Evolutionary conservation across 1,140 invertebrate genomes (phyloP).

Genomic region (Drosophila repleta): DNA sequence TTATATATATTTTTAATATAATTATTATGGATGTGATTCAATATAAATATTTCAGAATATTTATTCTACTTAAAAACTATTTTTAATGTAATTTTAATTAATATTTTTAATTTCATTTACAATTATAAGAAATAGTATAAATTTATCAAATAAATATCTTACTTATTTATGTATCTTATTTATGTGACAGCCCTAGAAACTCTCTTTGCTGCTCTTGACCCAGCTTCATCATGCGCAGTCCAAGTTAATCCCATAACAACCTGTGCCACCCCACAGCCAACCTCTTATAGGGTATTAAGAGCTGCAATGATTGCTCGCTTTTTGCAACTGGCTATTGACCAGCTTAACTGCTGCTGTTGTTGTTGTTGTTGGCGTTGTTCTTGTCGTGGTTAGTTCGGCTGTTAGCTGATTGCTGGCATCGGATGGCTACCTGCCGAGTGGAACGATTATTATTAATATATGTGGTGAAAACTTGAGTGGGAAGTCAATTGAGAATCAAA

Average conservation of each 20-base stretch:
- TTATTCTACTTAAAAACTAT: too few relatives aligned
- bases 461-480: conserved; percentile 62
- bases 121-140: too few relatives aligned
- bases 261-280: neutral
- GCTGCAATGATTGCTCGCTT: conserved; percentile 56
- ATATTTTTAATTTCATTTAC: too few relatives aligned
- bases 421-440: neutral
- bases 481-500: neutral
- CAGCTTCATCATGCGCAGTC: neutral
- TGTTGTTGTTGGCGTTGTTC: conserved; percentile 7
- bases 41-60: too few relatives aligned
- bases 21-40: too few relatives aligned
- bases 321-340: conserved; percentile 63
- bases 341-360: conserved; percentile 32
- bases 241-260: neutral
- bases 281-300: conserved; percentile 11
- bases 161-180: too few relatives aligned
- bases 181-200: too few relatives aligned
- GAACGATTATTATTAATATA: conserved; percentile 63
- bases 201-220: too few relatives aligned
- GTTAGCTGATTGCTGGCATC: conserved; percentile 32
- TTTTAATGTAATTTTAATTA: too few relatives aligned
- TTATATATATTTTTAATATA: too few relatives aligned
- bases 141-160: too few relatives aligned
- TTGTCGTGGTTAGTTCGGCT: conserved; percentile 27